Evolutionary conservation across 2,888 invertebrate genomes (phyloP).

Genomic region (Chromoteleia sp.): DNA sequence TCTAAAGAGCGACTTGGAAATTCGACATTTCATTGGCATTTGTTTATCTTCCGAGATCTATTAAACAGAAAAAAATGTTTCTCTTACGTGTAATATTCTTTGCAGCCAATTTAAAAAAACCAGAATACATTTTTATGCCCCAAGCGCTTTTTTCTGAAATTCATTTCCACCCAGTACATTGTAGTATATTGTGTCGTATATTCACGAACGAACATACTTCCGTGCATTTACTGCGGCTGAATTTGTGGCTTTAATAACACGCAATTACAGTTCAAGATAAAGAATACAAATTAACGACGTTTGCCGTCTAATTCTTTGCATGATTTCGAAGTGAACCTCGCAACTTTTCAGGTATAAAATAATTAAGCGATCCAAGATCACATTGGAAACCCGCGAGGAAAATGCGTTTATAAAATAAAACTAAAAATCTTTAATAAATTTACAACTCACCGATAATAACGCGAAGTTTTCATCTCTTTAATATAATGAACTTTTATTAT

Average conservation of each 20-base stretch:
- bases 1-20: background rate
- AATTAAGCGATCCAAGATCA: conserved; percentile 3
- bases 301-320: background rate
- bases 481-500: no score
- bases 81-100: background rate
- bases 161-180: background rate
- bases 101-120: background rate
- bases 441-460: no score
- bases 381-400: background rate
- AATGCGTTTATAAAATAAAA: background rate
- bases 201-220: background rate
- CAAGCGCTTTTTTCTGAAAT: background rate
- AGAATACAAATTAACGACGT: conserved; percentile 3
- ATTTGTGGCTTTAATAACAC: background rate
- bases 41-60: background rate
- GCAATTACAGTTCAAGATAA: conserved; percentile 15
- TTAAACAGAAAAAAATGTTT: background rate
- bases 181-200: background rate
- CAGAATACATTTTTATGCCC: background rate
- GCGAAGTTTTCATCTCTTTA: no score
- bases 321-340: background rate
- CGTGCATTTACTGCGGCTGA: background rate
- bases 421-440: background rate
- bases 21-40: conserved; percentile 5
- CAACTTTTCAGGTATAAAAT: background rate